Conservation (phyloP, 2,888 invertebrate species). For the Hirtodrosophila alboralis region DNA sequence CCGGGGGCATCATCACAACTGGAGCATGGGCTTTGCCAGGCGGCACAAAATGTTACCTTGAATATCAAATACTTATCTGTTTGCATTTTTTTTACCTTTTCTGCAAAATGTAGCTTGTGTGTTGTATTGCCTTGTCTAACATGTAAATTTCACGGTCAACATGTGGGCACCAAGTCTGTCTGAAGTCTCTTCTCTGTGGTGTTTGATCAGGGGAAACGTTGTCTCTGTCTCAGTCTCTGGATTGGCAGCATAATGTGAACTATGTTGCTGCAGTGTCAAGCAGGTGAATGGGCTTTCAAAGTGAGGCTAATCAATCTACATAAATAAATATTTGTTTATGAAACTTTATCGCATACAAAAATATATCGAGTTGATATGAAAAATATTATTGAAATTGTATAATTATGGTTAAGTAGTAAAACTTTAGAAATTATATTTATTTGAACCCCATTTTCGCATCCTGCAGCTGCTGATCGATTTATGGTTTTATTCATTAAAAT, state of each 20-base stretch:
- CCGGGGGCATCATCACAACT: conserved; percentile 60
- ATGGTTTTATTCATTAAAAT: no score
- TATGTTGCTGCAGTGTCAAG: conserved; percentile 8
- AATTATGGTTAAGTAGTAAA: no score
- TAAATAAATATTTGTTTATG: conserved; percentile 10
- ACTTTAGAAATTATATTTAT: no score
- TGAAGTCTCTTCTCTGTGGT: conserved; percentile 38
- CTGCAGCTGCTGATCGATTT: no score
- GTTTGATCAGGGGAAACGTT: conserved; percentile 22
- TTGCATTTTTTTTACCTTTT: conserved; percentile 10
- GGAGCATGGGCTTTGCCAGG: conserved; percentile 57
- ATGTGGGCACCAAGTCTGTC: conserved; percentile 45
- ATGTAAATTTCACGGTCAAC: conserved; percentile 66
- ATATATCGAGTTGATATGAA: neutral
- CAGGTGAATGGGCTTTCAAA: conserved; percentile 43
- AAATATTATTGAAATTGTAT: no score
- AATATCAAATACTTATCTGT: conserved; percentile 15
- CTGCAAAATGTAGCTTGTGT: conserved; percentile 35
- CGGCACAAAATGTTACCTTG: conserved; percentile 49
- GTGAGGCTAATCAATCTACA: conserved; percentile 44
- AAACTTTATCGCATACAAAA: conserved; percentile 6
- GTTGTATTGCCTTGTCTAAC: conserved; percentile 37
- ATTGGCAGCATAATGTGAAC: conserved; percentile 20
- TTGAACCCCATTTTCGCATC: no score
- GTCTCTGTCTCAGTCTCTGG: no score